Evolutionary conservation across 2,888 invertebrate species (phyloP).

Genomic region (Hecatera dysodea): DNA sequence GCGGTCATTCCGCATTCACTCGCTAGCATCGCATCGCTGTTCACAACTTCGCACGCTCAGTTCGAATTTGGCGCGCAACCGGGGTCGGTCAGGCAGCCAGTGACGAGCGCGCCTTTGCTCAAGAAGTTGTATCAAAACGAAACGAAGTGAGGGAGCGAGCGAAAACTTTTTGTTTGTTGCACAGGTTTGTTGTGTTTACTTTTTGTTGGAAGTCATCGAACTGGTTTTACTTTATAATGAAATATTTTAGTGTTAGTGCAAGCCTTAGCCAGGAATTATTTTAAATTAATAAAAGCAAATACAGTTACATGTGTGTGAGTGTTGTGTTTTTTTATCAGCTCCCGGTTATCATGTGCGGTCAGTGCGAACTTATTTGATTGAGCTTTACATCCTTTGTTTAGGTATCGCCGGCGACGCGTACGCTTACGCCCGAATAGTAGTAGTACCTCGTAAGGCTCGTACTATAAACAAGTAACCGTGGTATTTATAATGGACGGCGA

Average conservation of each 20-base stretch:
- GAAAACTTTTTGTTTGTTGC: constrained; percentile 73
- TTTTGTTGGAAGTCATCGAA: constrained; percentile 71
- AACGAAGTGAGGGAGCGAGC: constrained; percentile 67
- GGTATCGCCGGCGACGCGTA: constrained; percentile 81
- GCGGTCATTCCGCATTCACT: constrained; percentile 67
- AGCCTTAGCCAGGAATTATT: constrained; percentile 38
- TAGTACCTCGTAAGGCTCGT: constrained; percentile 70
- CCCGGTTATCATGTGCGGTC: constrained; percentile 80
- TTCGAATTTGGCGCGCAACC: constrained; percentile 87
- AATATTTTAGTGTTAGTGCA: constrained; percentile 61
- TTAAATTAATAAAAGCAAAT: constrained; percentile 40
- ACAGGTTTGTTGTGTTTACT: constrained; percentile 80
- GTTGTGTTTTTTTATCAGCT: constrained; percentile 78
- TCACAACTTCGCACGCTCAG: constrained; percentile 68
- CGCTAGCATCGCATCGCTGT: constrained; percentile 56
- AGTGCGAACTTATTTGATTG: constrained; percentile 84
- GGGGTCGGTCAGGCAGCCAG: constrained; percentile 68
- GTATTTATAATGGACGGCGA: constrained; percentile 84
- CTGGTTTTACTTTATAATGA: constrained; percentile 64
- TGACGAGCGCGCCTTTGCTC: constrained; percentile 79
- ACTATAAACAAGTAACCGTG: constrained; percentile 69
- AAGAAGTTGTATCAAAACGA: constrained; percentile 67
- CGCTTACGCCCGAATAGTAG: constrained; percentile 78
- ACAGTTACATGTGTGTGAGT: constrained; percentile 72
- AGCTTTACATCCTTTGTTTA: constrained; percentile 88